These are phyloP conservation scores for Actinopyga echinites DNA, from an alignment of 53 echinoderm and acorn worm species.

Conservation along the genomic window DNA sequence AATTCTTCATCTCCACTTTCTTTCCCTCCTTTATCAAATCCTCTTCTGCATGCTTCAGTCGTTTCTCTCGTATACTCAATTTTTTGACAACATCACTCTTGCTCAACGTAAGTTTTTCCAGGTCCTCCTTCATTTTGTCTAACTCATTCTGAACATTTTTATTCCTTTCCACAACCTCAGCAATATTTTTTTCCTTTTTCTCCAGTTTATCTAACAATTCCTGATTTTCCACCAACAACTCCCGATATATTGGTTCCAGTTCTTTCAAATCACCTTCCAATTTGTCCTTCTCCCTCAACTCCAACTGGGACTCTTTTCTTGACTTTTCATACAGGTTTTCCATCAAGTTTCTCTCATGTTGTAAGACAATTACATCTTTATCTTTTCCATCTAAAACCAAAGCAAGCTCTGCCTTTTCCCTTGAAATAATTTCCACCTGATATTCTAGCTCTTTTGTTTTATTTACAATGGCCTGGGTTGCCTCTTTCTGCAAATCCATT, in stretches of 20 bases:
- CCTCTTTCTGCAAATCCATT: neutral
- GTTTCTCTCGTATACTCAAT: slow-evolving; percentile 75
- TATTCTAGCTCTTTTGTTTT: neutral
- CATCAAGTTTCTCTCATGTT: slow-evolving; percentile 14
- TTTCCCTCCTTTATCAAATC: slow-evolving; percentile 58
- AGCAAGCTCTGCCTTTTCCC: neutral
- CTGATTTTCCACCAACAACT: slow-evolving; percentile 14
- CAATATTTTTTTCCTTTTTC: neutral
- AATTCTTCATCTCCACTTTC: slow-evolving; percentile 51
- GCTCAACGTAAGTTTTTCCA: neutral
- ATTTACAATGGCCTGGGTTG: too few species aligned
- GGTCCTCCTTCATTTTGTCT: neutral
- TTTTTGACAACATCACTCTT: slow-evolving; percentile 44
- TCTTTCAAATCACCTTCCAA: neutral
- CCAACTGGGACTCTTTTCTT: neutral
- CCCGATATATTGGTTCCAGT: slow-evolving; percentile 1
- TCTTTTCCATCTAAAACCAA: neutral
- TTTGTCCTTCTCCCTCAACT: neutral
- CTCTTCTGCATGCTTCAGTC: slow-evolving; percentile 52
- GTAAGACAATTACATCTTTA: neutral
- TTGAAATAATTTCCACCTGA: neutral
- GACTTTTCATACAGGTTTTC: slow-evolving; percentile 19
- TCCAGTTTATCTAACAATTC: neutral
- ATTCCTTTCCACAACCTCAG: neutral
- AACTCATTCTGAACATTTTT: neutral